phyloP scores from a whole-genome alignment of 2,888 invertebrate genomes.

The Leptinotarsa juncta region DNA sequence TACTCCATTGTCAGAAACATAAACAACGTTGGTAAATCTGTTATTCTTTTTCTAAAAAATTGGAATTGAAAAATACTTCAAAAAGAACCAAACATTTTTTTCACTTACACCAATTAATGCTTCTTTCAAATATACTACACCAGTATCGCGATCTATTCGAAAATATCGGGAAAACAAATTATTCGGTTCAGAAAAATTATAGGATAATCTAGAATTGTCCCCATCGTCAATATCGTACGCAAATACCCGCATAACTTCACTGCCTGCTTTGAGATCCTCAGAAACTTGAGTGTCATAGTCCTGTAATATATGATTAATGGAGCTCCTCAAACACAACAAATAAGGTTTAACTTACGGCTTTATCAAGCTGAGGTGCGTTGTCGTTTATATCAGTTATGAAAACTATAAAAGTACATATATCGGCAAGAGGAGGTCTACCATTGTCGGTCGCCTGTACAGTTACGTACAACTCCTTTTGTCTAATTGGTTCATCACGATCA shows the following conservation, averaged over 20 bases:
- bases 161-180: slow-evolving; percentile 75
- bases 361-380: slow-evolving; percentile 84
- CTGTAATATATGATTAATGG: slow-evolving; percentile 61
- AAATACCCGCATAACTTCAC: slow-evolving; percentile 89
- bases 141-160: slow-evolving; percentile 83
- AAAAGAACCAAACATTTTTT: neutral
- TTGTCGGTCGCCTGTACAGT: slow-evolving; percentile 94
- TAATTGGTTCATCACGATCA: slow-evolving; percentile 90
- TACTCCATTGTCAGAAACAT: slow-evolving; percentile 81
- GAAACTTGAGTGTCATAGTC: slow-evolving; percentile 82
- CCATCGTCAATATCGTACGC: slow-evolving; percentile 94
- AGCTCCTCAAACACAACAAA: slow-evolving; percentile 31
- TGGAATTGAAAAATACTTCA: slow-evolving; percentile 23
- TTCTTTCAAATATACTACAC: slow-evolving; percentile 74
- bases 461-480: slow-evolving; percentile 85
- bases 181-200: slow-evolving; percentile 70
- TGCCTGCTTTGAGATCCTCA: slow-evolving; percentile 78
- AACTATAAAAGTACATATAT: slow-evolving; percentile 93
- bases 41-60: slow-evolving; percentile 70
- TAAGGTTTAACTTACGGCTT: slow-evolving; percentile 73
- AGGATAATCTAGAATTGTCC: slow-evolving; percentile 87
- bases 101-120: slow-evolving; percentile 54
- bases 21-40: slow-evolving; percentile 78
- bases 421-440: slow-evolving; percentile 89
- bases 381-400: slow-evolving; percentile 94